phyloP scores from a whole-genome alignment of 2,888 invertebrate genomes.

The Archaeoteleia sp. region DNA sequence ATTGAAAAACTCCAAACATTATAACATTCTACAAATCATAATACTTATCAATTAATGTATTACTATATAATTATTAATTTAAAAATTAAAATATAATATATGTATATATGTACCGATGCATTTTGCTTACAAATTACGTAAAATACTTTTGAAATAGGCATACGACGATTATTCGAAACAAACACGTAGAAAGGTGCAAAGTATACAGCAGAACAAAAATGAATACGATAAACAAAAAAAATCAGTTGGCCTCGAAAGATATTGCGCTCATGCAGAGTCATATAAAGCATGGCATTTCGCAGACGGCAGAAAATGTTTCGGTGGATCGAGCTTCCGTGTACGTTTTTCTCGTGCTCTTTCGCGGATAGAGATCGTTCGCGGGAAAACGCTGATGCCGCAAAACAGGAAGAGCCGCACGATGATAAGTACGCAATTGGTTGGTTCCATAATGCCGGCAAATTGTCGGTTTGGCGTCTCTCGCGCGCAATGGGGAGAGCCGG shows the following conservation, averaged over 20 bases:
- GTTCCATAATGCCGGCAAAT: slow-evolving; percentile 60
- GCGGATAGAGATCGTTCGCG: slow-evolving; percentile 11
- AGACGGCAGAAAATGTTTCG: slow-evolving; percentile 2
- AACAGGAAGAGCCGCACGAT: slow-evolving; percentile 18
- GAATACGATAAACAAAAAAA: background rate
- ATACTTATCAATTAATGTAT: background rate
- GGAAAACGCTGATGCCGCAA: slow-evolving; percentile 12
- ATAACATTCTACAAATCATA: background rate
- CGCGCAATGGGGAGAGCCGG: slow-evolving; percentile 33
- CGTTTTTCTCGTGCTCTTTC: slow-evolving; percentile 9
- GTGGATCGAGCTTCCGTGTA: slow-evolving; percentile 9
- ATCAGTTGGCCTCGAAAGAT: background rate
- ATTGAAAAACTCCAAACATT: background rate
- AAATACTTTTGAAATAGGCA: too few relatives aligned
- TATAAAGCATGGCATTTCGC: background rate
- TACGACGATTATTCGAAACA: too few relatives aligned
- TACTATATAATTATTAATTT: too few relatives aligned
- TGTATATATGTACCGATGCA: too few relatives aligned
- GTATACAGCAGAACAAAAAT: background rate
- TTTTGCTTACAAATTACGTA: too few relatives aligned
- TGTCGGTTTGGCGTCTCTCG: slow-evolving; percentile 57
- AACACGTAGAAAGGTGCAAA: too few relatives aligned
- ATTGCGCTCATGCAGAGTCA: background rate
- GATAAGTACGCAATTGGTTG: slow-evolving; percentile 17
- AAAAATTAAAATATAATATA: too few relatives aligned